These are phyloP conservation scores for Falco biarmicus DNA, from an alignment of 2,797 vertebrate genomes.

Conservation along the genomic window DNA sequence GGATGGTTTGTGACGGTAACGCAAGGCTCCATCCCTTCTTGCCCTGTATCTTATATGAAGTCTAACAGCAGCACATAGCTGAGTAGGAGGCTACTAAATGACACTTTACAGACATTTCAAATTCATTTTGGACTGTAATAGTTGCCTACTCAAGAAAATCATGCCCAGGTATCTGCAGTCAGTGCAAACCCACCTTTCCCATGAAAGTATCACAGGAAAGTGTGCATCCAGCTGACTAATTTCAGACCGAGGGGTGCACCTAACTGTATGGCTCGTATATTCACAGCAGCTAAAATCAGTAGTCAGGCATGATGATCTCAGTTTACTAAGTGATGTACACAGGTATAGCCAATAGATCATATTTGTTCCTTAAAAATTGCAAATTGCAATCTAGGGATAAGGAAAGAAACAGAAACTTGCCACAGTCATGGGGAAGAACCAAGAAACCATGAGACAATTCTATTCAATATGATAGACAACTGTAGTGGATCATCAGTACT, in stretches of 20 bases:
- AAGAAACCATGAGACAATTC: background rate
- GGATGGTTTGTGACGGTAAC: background rate
- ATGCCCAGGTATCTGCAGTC: background rate
- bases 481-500: background rate
- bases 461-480: background rate
- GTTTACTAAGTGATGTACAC: background rate
- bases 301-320: background rate
- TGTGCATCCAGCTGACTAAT: background rate
- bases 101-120: background rate
- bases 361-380: background rate
- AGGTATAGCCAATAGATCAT: background rate
- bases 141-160: background rate
- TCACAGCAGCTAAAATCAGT: background rate
- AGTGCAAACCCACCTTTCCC: background rate
- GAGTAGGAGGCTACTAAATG: background rate
- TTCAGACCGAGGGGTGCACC: background rate
- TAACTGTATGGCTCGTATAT: background rate
- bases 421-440: background rate
- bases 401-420: background rate
- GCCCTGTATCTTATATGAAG: no score
- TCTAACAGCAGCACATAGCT: background rate
- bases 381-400: background rate
- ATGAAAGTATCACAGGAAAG: background rate
- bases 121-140: background rate
- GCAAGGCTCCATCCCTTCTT: background rate